Conservation (phyloP, 2,113 vertebrate genomes). For the Tautogolabrus adspersus region DNA sequence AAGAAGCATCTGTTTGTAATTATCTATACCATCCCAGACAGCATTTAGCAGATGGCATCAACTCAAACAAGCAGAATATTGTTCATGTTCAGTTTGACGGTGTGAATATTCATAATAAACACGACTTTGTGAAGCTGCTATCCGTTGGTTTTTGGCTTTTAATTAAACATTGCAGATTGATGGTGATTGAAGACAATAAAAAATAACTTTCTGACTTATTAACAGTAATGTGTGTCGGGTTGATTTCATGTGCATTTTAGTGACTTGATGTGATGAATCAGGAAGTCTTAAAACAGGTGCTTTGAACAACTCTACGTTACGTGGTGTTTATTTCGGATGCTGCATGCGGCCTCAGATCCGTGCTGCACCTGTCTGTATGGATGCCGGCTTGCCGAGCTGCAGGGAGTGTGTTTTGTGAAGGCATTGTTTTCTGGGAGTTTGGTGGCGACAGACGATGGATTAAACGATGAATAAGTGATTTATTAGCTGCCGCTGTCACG, state of each 20-base stretch:
- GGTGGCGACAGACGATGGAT: slow-evolving; percentile 84
- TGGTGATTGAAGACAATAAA: neutral
- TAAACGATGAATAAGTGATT: slow-evolving; percentile 90
- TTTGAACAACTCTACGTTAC: neutral
- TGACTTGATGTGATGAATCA: slow-evolving; percentile 12
- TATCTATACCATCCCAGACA: slow-evolving; percentile 22
- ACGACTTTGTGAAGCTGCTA: neutral
- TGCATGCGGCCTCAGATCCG: slow-evolving; percentile 9
- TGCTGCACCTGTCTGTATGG: slow-evolving; percentile 41
- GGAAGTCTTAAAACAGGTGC: neutral
- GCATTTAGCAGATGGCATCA: slow-evolving; percentile 30
- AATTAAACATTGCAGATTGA: slow-evolving; percentile 19
- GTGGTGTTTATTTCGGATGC: neutral
- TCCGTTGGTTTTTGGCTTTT: slow-evolving; percentile 3
- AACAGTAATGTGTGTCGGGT: neutral
- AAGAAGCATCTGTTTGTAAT: slow-evolving; percentile 43
- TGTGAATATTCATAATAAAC: neutral
- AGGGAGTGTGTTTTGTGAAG: slow-evolving; percentile 45
- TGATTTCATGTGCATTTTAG: neutral
- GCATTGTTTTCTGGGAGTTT: slow-evolving; percentile 81
- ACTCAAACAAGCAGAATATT: slow-evolving; percentile 14
- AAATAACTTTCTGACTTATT: slow-evolving; percentile 10
- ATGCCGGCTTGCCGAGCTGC: slow-evolving; percentile 18
- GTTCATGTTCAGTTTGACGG: neutral
- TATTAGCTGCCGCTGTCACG: slow-evolving; percentile 87